A percentile compares a stretch with the other conserved stretches of the same genome.
These are phyloP conservation scores for Macrosteles quadrilineatus DNA, from an alignment of 1,140 invertebrate genomes.

Conservation along the genomic window DNA sequence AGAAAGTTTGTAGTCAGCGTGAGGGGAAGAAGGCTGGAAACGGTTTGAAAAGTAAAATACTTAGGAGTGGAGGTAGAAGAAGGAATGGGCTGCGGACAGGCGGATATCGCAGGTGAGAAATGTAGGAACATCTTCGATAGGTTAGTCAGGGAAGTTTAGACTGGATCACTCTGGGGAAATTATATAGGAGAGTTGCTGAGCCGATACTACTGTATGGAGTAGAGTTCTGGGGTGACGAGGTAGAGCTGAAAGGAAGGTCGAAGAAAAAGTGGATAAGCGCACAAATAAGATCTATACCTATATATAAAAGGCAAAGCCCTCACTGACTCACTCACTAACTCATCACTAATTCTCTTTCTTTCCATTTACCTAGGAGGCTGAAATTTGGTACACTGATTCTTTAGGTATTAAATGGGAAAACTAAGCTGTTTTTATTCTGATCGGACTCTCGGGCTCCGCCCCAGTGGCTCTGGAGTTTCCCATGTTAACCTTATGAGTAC, in stretches of 20 bases:
- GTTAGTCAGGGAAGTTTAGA: background rate
- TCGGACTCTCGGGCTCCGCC: no score
- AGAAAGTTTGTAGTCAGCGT: background rate
- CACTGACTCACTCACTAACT: no score
- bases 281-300: no score
- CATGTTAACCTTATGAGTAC: no score
- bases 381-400: no score
- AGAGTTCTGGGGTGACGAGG: background rate
- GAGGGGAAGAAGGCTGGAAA: background rate
- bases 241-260: background rate
- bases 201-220: background rate
- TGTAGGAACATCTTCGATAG: no score
- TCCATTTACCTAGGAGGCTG: no score
- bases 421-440: no score
- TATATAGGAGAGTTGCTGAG: background rate
- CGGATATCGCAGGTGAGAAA: background rate
- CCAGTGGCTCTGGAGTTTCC: no score
- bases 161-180: background rate
- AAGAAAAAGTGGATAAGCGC: background rate
- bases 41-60: background rate
- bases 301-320: no score
- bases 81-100: background rate
- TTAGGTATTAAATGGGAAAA: no score
- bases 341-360: no score
- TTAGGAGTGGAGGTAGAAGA: background rate